Evolutionary conservation across 2,888 invertebrate species (phyloP), one percentile per base, ranked within the genome.

Genomic region (Quadroppia sp.): DNA sequence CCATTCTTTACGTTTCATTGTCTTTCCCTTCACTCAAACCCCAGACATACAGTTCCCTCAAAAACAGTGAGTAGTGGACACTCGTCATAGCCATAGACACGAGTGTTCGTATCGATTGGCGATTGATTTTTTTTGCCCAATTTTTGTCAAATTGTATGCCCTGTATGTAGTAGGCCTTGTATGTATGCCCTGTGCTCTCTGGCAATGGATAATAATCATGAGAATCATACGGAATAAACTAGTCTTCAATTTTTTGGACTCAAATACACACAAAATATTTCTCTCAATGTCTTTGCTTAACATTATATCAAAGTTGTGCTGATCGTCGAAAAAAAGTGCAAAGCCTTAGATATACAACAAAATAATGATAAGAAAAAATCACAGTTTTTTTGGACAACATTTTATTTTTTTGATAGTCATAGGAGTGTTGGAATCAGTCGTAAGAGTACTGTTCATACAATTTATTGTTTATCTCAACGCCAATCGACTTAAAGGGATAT

Each of bases 401-500:
- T n/a, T n/a, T n/a, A n/a, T n/a, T n/a, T n/a, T 36, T 36, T 36
- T 9, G 36, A 36, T 36, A 36, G 11, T 36, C n/a, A 36, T 4
- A 36, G 36, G 11, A 45, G 45, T 45, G 45, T 45, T 36, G 45
- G 9, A 36, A 36, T 4, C 9, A 36, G 36, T 36, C 4, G 36
- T 36, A 36, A 7, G n/a, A n/a, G n/a, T n/a, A n/a, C n/a, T 36
- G 36, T 53, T 53, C 53, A 53, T 53, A 59, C 59, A 59, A 59
- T 59, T 59, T 59, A 59, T 59, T 59, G 59, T 59, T 59, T 59
- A 59, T 59, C 59, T 59, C 9, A 48, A 59, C 30, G 2, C 2
- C 7, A 17, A 59, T 59, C 59, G 59, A 59, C 59, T 59, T 59
- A 59, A 59, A 59, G 59, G 59, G 53, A 53, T 53, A 53, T 53